phyloP scores from a whole-genome alignment of 1,140 invertebrate species.

The Archivesica marissinica region DNA sequence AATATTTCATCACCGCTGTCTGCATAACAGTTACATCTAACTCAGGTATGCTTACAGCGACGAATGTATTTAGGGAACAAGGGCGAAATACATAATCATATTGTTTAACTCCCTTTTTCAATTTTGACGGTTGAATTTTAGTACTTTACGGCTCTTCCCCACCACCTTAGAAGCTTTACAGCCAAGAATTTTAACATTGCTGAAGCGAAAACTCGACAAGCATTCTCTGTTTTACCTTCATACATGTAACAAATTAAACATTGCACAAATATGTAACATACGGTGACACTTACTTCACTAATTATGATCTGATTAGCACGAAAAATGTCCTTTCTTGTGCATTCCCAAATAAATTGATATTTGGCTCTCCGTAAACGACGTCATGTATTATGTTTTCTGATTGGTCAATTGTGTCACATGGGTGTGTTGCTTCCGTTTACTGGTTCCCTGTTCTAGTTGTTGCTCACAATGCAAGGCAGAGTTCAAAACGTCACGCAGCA shows the following conservation, averaged over 20 bases:
- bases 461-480: not conserved
- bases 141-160: not conserved
- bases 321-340: constrained; percentile 7
- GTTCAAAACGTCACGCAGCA: constrained; percentile 27
- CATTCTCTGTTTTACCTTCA: not conserved
- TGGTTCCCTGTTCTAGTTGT: not conserved
- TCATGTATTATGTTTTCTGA: constrained; percentile 55
- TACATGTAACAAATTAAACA: not conserved
- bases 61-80: too few species aligned
- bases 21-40: too few species aligned
- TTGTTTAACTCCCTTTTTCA: not conserved
- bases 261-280: not conserved
- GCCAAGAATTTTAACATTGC: not conserved
- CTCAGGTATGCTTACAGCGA: too few species aligned
- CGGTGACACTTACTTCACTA: not conserved
- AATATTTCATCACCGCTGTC: too few species aligned
- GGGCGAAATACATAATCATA: not conserved
- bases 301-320: not conserved
- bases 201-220: not conserved
- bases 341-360: constrained; percentile 49
- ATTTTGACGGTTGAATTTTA: not conserved
- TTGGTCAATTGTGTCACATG: constrained; percentile 30
- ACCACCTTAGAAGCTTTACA: not conserved
- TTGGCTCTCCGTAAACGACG: constrained; percentile 52
- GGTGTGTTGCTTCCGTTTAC: not conserved